Base-by-base conservation (phyloP, 2,797 vertebrate genomes). In the Sebastes paucispinis region DNA sequence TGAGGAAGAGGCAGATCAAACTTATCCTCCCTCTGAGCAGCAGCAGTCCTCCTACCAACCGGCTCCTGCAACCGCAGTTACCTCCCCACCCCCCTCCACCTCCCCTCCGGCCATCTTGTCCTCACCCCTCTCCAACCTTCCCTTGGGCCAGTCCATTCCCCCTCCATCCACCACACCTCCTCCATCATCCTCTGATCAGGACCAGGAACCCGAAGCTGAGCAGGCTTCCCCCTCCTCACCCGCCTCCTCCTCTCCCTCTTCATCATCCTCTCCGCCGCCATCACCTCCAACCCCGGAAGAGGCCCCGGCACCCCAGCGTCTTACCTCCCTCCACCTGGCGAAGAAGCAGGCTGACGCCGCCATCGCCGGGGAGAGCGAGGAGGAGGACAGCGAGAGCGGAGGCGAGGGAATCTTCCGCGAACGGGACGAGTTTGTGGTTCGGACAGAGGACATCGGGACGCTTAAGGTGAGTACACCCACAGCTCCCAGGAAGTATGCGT, bases 361-460 rank as follows among this genome's bases (percentile, higher is more conserved):
- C 8, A 96, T 98, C 0, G 96, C 97, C 1, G 97, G 97, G 4
- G 97, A 97, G 91, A 97, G 97, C 0, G 97, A 97, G 3, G 97
- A 97, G 81, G 97, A 97, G 77, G 96, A 97, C 6, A 96, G 96
- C 0, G 97, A 97, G 92, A 98, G 97, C 0, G 96, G 96, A 0
- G 97, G 97, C 0, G 97, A 97, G 84, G 97, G 97, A 20, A 98
- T 98, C 89, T 98, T 97, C 86, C 94, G 97, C 0, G 97, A 98
- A 78, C 93, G 97, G 0, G 97, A 98, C 1, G 97, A 98, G 90
- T 98, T 98, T 71, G 97, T 98, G 79, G 96, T 98, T 74, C 96
- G 97, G 1, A 96, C 96, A 0, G 97, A 98, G 81, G 97, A 98
- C 91, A 96, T 98, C 5, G 96, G 96, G 6, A 96, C 96, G 3